Evolutionary conservation across 1,140 invertebrate species (phyloP).

Genomic region (Pseudomyrmex concolor): DNA sequence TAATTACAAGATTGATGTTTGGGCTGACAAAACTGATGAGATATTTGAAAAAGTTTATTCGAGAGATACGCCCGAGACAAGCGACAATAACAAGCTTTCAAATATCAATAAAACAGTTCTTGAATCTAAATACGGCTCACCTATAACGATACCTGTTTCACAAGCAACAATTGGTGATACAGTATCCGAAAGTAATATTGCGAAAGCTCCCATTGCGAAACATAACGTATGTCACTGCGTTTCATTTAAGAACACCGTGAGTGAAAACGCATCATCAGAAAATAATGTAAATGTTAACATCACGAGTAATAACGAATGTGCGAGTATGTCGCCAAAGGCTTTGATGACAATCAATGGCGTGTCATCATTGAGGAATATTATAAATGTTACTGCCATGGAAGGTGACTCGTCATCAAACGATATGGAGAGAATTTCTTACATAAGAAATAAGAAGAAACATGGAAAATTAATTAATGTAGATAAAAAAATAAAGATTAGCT

Average conservation of each 20-base stretch:
- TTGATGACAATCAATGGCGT: background rate
- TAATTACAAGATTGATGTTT: constrained; percentile 80
- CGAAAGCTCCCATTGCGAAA: background rate
- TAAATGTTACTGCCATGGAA: background rate
- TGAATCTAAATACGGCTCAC: constrained; percentile 50
- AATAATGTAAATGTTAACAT: background rate
- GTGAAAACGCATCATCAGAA: background rate
- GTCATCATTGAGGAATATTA: background rate
- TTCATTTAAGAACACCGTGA: background rate
- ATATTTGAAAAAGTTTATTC: constrained; percentile 76
- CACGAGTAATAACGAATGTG: background rate
- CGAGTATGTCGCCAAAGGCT: background rate
- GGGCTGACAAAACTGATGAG: constrained; percentile 73
- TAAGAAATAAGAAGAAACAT: background rate
- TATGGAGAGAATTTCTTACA: background rate
- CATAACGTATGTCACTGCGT: background rate
- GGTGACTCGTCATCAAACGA: background rate
- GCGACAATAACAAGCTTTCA: constrained; percentile 21
- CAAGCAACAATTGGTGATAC: background rate
- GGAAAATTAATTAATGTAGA: constrained; percentile 7
- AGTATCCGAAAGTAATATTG: constrained; percentile 15
- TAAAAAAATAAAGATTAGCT: constrained; percentile 42
- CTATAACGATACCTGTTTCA: constrained; percentile 8
- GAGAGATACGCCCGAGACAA: constrained; percentile 19
- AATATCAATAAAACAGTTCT: constrained; percentile 41